phyloP scores from a whole-genome alignment of 2,888 invertebrate genomes.

The Malthinus flaveolus region DNA sequence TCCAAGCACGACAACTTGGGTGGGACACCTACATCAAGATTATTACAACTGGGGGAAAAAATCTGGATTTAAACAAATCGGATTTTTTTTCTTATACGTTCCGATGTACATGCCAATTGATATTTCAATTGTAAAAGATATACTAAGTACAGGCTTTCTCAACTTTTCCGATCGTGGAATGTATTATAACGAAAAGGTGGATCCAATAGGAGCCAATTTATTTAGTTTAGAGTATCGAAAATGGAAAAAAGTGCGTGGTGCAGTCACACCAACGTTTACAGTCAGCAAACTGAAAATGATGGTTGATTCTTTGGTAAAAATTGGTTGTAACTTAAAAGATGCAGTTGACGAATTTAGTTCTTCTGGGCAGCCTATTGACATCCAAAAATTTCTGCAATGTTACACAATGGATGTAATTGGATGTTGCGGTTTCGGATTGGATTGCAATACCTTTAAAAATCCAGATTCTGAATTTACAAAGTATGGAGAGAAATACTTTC shows the following conservation, averaged over 20 bases:
- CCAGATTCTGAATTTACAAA: constrained; percentile 55
- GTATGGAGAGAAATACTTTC: constrained; percentile 24
- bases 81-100: constrained; percentile 35
- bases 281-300: constrained; percentile 55
- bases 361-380: constrained; percentile 46
- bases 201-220: constrained; percentile 43
- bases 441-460: constrained; percentile 58
- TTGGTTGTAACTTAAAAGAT: constrained; percentile 40
- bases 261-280: constrained; percentile 53
- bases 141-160: constrained; percentile 47
- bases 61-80: constrained; percentile 35
- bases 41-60: constrained; percentile 18
- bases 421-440: constrained; percentile 60
- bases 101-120: constrained; percentile 46
- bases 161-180: constrained; percentile 46
- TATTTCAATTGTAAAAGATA: constrained; percentile 43
- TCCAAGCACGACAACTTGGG: no score
- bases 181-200: constrained; percentile 43
- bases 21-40: no score
- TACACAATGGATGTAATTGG: constrained; percentile 60
- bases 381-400: constrained; percentile 52
- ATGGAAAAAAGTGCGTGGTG: constrained; percentile 52
- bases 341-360: constrained; percentile 32
- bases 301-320: constrained; percentile 45
- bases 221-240: constrained; percentile 44